Evolutionary conservation across 2,888 invertebrate genomes (phyloP), one percentile per base, ranked within the genome.

Genomic region (Drosophila seclusa): DNA sequence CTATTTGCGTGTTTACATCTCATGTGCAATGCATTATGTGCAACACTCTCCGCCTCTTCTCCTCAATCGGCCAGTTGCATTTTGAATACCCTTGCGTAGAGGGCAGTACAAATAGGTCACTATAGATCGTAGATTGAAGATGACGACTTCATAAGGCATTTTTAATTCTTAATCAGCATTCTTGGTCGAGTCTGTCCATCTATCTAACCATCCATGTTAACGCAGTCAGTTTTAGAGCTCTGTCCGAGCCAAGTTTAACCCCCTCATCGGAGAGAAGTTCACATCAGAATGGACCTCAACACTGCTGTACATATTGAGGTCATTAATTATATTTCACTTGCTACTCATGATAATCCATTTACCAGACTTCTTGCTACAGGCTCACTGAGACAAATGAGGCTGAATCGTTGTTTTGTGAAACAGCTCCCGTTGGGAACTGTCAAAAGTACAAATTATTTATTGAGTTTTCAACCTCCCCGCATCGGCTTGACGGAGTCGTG

Each of bases 1-100:
- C 6, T 18, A 70, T 40, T 57, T 53, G 32, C 21, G 54, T 80
- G 80, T 82, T 83, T 85, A 80, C 73, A 68, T 72, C 83, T 68
- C 59, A 70, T 73, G 68, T 68, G 13, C 48, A 63, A 45, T 68
- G 66, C 75, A 71, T 40, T 73, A 45, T 50, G 38, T 52, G 29
- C 16, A 21, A 8, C 31, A 34, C 16, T 53, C 13, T 21, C 16
- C 21, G 4, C 21, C 16, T 4, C 21, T 8, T 16, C 24, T 24
- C 24, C 2, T 24, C 1, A 8, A 4, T 45, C 45, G 8, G 4
- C 24, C 16, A 45, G 16, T 45, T 24, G 16, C 8, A 24, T 24
- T 45, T 16, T 4, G 16, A 45, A 24, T 16, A 45, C 16, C 16
- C 21, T 45, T 24, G 2, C 45, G 1, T 16, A 16, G 16, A 8